Conservation (phyloP, 2,888 invertebrate genomes). For the Diaprepes abbreviatus region DNA sequence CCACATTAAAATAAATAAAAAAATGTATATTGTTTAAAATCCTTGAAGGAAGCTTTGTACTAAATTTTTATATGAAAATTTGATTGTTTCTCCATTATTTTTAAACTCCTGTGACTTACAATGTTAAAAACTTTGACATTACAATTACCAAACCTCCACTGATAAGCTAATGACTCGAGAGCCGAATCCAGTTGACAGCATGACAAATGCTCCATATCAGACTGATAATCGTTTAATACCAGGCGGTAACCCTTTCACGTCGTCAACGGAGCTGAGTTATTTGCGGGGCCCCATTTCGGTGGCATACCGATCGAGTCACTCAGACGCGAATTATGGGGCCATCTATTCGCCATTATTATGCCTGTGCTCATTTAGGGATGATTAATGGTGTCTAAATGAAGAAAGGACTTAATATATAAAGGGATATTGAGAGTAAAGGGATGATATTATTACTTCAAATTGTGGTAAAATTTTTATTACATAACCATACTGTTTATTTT, state of each 20-base stretch:
- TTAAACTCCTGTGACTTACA: no score
- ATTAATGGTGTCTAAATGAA: slow-evolving; percentile 50
- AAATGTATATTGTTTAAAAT: no score
- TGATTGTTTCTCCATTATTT: no score
- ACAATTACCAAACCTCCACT: slow-evolving; percentile 2
- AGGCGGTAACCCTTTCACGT: slow-evolving; percentile 67
- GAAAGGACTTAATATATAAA: not conserved
- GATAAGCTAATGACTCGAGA: slow-evolving; percentile 27
- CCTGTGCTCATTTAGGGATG: slow-evolving; percentile 48
- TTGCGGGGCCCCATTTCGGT: slow-evolving; percentile 28
- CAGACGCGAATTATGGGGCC: slow-evolving; percentile 43
- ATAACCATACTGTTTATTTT: no score
- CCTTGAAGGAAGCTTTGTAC: no score
- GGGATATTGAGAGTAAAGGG: no score
- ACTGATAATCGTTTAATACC: slow-evolving; percentile 68
- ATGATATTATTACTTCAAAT: no score
- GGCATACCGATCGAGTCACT: slow-evolving; percentile 44
- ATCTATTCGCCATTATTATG: slow-evolving; percentile 47
- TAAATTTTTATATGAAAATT: no score
- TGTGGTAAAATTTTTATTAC: no score
- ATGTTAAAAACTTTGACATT: no score
- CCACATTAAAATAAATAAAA: no score
- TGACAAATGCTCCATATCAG: slow-evolving; percentile 68
- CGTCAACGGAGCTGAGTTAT: slow-evolving; percentile 58
- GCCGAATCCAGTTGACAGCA: slow-evolving; percentile 60